Percentiles rank a stretch among this genome's conserved stretches.
phyloP scores from a whole-genome alignment of 2,888 invertebrate species.

The Tiliacea citrago region DNA sequence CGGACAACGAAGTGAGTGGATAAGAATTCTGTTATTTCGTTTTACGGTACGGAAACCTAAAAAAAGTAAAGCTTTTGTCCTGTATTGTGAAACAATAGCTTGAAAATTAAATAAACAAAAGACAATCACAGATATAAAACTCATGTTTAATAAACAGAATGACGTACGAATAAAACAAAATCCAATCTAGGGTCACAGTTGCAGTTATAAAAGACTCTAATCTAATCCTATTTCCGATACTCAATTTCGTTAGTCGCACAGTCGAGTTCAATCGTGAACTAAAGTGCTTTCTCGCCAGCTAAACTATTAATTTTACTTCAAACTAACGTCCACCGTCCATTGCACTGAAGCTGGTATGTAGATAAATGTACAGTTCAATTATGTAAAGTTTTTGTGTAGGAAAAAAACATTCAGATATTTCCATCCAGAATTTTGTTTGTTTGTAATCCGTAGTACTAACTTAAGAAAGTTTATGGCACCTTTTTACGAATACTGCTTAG shows the following conservation, averaged over 20 bases:
- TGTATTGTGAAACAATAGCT: background rate
- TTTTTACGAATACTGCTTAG: background rate
- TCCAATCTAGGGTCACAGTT: slow-evolving; percentile 66
- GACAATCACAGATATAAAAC: slow-evolving; percentile 3
- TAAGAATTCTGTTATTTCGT: too few species aligned
- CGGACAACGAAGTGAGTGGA: too few species aligned
- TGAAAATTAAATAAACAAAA: slow-evolving; percentile 9
- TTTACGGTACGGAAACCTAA: too few species aligned
- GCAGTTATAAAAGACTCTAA: slow-evolving; percentile 71
- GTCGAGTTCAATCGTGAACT: slow-evolving; percentile 60
- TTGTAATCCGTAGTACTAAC: background rate
- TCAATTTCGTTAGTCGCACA: slow-evolving; percentile 69
- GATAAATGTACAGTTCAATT: slow-evolving; percentile 13
- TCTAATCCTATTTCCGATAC: slow-evolving; percentile 75
- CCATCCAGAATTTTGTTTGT: background rate
- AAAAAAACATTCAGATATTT: background rate
- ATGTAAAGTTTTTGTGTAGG: background rate
- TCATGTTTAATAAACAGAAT: slow-evolving; percentile 57
- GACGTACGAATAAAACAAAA: slow-evolving; percentile 55
- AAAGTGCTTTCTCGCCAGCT: slow-evolving; percentile 67
- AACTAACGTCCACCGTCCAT: slow-evolving; percentile 52
- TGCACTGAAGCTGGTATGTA: slow-evolving; percentile 28
- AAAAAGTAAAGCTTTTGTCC: background rate
- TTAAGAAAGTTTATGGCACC: background rate
- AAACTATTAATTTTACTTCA: slow-evolving; percentile 72